Evolutionary conservation across 2,797 vertebrate species (phyloP).

Genomic region (Alcedo quadribrachys): DNA sequence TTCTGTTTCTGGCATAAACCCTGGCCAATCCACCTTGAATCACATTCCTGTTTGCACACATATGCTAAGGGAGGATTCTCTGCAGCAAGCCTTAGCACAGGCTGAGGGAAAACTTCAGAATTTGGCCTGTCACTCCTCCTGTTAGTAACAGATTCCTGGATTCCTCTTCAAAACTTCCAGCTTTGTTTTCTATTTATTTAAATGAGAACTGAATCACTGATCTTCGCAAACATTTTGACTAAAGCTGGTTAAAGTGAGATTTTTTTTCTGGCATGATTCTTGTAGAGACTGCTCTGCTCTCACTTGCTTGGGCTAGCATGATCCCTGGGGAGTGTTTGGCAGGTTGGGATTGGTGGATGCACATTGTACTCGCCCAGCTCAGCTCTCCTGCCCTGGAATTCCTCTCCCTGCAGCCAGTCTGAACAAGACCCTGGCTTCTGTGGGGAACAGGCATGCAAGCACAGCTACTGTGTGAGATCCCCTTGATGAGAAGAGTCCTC

Average conservation of each 20-base stretch:
- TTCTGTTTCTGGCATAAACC: constrained; percentile 5
- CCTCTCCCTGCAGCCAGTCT: neutral
- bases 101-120: neutral
- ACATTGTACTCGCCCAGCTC: neutral
- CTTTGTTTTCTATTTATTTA: neutral
- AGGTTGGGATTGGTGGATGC: neutral
- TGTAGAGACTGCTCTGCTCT: constrained; percentile 6
- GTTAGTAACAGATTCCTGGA: neutral
- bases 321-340: neutral
- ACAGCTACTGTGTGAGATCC: neutral
- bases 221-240: neutral
- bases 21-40: neutral
- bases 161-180: constrained; percentile 12
- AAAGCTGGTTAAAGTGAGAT: neutral
- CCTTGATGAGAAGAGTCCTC: neutral
- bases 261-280: constrained; percentile 15
- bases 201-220: neutral
- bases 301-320: constrained; percentile 24
- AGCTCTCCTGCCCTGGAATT: constrained; percentile 9
- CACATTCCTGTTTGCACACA: neutral
- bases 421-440: neutral
- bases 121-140: neutral
- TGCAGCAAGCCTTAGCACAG: neutral
- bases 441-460: neutral
- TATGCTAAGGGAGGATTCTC: neutral